These are phyloP conservation scores for Girardinichthys multiradiatus DNA, from an alignment of 2,113 vertebrate species.

Conservation along the genomic window DNA sequence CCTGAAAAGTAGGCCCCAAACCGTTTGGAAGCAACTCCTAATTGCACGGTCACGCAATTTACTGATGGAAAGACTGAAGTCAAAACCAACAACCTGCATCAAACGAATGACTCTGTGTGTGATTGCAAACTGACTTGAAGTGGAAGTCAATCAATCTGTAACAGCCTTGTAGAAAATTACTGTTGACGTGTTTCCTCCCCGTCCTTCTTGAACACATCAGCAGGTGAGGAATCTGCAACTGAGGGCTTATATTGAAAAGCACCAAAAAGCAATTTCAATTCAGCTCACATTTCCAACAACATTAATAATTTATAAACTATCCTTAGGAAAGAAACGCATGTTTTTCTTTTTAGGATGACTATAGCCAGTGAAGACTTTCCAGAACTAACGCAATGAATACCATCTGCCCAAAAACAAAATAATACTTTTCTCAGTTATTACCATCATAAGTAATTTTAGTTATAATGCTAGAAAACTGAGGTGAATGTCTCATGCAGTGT, in stretches of 20 bases:
- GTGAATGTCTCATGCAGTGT: not conserved
- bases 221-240: not conserved
- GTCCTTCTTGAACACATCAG: not conserved
- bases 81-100: slow-evolving; percentile 4
- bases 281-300: not conserved
- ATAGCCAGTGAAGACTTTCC: not conserved
- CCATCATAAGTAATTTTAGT: not conserved
- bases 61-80: not conserved
- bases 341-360: not conserved
- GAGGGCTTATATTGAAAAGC: not conserved
- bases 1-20: not conserved
- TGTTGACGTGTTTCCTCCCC: not conserved
- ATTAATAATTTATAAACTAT: slow-evolving; percentile 4
- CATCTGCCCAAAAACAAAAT: not conserved
- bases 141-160: slow-evolving; percentile 10
- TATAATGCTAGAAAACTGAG: not conserved
- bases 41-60: not conserved
- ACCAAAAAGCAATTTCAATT: not conserved
- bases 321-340: not conserved
- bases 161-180: not conserved
- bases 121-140: not conserved
- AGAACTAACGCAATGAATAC: not conserved
- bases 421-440: not conserved
- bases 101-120: not conserved
- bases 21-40: not conserved